These are phyloP conservation scores for Aphis craccivora DNA, from an alignment of 1,140 invertebrate genomes.

Conservation along the genomic window DNA sequence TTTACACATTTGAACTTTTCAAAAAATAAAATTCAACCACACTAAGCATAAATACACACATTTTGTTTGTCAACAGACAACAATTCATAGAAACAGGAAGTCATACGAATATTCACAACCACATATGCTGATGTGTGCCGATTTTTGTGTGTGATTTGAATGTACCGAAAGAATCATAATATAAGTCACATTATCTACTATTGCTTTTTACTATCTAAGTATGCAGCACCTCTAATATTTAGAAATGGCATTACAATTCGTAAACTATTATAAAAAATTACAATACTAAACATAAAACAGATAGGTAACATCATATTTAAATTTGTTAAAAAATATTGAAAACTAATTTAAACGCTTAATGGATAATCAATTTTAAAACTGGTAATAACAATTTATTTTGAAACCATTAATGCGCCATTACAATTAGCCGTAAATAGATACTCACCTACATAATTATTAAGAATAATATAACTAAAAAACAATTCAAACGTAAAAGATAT, in stretches of 20 bases:
- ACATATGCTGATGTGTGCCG: background rate
- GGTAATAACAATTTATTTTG: too few species aligned
- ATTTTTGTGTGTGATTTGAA: background rate
- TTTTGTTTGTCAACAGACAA: slow-evolving; percentile 18
- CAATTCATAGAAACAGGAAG: background rate
- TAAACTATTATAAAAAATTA: background rate
- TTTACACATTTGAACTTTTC: background rate
- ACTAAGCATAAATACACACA: background rate
- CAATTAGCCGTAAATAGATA: background rate
- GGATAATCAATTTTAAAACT: background rate
- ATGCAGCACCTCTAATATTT: background rate
- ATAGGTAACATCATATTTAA: background rate
- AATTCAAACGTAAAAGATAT: background rate
- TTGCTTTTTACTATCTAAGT: background rate
- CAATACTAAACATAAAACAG: background rate
- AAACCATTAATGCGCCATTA: background rate
- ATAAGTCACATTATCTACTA: background rate
- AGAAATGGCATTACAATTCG: background rate
- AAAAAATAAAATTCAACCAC: background rate
- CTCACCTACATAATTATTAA: background rate
- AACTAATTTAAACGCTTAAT: background rate
- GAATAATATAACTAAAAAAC: background rate
- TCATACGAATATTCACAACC: background rate
- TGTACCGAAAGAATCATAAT: background rate
- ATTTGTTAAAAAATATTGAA: background rate